phyloP scores from a whole-genome alignment of 2,888 invertebrate species.

The Polydrusus tereticollis region DNA sequence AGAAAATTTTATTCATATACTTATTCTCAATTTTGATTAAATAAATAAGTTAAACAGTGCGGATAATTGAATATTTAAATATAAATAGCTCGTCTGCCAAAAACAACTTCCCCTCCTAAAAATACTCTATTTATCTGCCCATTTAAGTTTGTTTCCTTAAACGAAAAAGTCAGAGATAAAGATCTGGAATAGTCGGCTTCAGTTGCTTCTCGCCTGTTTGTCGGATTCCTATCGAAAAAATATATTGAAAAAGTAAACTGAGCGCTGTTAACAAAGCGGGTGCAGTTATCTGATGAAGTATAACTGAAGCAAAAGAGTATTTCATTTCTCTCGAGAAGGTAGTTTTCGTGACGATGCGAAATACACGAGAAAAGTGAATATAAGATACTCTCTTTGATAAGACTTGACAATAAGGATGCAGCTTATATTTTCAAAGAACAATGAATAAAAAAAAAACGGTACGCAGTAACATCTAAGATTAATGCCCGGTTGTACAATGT shows the following conservation, averaged over 20 bases:
- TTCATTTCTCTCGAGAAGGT: constrained; percentile 12
- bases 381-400: not conserved
- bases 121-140: not conserved
- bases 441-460: not conserved
- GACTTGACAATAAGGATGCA: not conserved
- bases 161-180: constrained; percentile 17
- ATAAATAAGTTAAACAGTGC: too few species aligned
- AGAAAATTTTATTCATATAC: too few species aligned
- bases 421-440: not conserved
- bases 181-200: constrained; percentile 13
- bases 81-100: not conserved
- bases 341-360: constrained; percentile 12
- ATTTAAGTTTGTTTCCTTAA: constrained; percentile 16
- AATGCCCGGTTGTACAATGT: too few species aligned
- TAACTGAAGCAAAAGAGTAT: constrained; percentile 13
- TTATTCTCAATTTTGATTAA: too few species aligned
- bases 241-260: constrained; percentile 21
- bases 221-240: constrained; percentile 11
- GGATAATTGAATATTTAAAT: too few species aligned
- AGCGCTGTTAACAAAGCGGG: constrained; percentile 16
- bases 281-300: constrained; percentile 22
- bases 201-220: constrained; percentile 17
- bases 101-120: not conserved
- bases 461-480: not conserved
- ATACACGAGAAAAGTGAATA: not conserved